phyloP scores from a whole-genome alignment of 2,888 invertebrate species.

The Ochlodes sylvanus region DNA sequence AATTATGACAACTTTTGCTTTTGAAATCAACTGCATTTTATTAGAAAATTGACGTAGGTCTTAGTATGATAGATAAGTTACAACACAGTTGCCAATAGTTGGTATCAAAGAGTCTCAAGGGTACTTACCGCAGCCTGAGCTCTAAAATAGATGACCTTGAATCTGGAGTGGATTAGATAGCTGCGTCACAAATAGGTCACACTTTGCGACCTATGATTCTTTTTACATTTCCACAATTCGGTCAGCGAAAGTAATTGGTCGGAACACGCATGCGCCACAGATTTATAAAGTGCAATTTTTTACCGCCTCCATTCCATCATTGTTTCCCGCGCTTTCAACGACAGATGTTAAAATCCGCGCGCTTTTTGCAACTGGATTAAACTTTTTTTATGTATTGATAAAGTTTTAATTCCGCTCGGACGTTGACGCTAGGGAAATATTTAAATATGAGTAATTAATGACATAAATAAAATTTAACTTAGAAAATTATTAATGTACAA shows the following conservation, averaged over 20 bases:
- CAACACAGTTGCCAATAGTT: slow-evolving; percentile 7
- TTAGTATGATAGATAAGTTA: slow-evolving; percentile 16
- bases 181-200: slow-evolving; percentile 38
- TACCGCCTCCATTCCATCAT: slow-evolving; percentile 59
- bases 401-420: slow-evolving; percentile 25
- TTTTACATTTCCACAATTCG: slow-evolving; percentile 38
- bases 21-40: not conserved
- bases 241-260: slow-evolving; percentile 40
- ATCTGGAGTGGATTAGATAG: slow-evolving; percentile 33
- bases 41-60: not conserved
- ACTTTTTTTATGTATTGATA: not conserved
- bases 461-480: not conserved
- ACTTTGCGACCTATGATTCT: slow-evolving; percentile 37
- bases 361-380: slow-evolving; percentile 35
- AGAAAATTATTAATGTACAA: slow-evolving; percentile 1
- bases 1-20: not conserved
- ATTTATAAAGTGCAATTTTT: slow-evolving; percentile 56
- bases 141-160: slow-evolving; percentile 37
- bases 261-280: slow-evolving; percentile 60
- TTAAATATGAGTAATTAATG: slow-evolving; percentile 1
- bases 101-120: slow-evolving; percentile 11
- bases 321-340: slow-evolving; percentile 67
- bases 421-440: not conserved
- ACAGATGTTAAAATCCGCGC: slow-evolving; percentile 59
- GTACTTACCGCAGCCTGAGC: slow-evolving; percentile 30